Evolutionary conservation across 2,888 invertebrate species (phyloP), one percentile per base, ranked within the genome.

Genomic region (Ferdinandea cuprea): DNA sequence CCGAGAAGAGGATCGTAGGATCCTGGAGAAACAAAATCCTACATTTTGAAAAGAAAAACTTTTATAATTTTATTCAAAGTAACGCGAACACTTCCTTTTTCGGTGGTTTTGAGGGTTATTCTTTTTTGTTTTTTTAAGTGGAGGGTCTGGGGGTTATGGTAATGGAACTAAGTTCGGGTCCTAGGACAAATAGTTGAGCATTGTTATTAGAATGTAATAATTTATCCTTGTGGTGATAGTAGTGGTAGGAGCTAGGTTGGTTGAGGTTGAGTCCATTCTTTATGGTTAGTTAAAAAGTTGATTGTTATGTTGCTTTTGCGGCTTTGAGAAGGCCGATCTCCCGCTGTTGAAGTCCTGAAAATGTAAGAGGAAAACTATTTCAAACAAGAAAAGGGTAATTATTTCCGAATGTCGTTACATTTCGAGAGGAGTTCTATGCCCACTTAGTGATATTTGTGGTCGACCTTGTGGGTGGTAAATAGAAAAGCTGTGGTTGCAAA

Each of bases 1-100:
- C n/a, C n/a, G n/a, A n/a, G n/a, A n/a, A n/a, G n/a, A n/a, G n/a
- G n/a, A n/a, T n/a, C n/a, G n/a, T n/a, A n/a, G n/a, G n/a, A n/a
- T n/a, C n/a, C n/a, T n/a, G n/a, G n/a, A n/a, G n/a, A n/a, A n/a
- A n/a, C n/a, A n/a, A n/a, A n/a, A n/a, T n/a, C n/a, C n/a, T n/a
- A n/a, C n/a, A n/a, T n/a, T 76, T 42, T 58, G 69, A 80, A 81
- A 76, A 81, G 76, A 65, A 81, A 77, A 78, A 83, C 78, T 83
- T 83, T 83, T 83, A 78, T 83, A 81, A 81, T 81, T 77, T 81
- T 81, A 81, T 81, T 81, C 81, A 81, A 81, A 81, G 77, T 81
- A 81, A 77, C 77, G 81, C 81, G 77, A 77, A 81, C 77, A 81
- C 77, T 81, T 81, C 81, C 65, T 56, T 35, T 71, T 69, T 69